These are phyloP conservation scores for Megaustenia siamemsis DNA, from an alignment of 2,888 invertebrate species.

Conservation along the genomic window DNA sequence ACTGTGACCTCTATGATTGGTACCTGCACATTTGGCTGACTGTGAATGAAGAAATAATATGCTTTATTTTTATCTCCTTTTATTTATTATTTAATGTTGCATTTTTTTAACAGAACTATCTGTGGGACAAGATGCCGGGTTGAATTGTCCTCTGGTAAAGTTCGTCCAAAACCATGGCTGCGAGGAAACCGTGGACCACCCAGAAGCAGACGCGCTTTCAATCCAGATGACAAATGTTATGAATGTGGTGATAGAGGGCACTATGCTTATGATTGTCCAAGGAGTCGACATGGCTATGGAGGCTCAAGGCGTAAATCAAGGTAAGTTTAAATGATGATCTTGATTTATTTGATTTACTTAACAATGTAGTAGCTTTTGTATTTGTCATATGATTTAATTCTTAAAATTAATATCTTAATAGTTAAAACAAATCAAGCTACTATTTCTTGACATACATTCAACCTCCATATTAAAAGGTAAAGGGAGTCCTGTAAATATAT, in stretches of 20 bases:
- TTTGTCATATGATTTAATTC: background rate
- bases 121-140: conserved; percentile 94
- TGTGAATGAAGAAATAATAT: too few species aligned
- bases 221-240: conserved; percentile 95
- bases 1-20: too few species aligned
- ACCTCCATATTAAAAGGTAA: too few species aligned
- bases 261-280: conserved; percentile 91
- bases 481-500: too few species aligned
- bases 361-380: background rate
- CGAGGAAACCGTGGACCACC: conserved; percentile 66
- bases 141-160: conserved; percentile 93
- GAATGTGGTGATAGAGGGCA: conserved; percentile 96
- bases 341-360: background rate
- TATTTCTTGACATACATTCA: background rate
- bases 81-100: too few species aligned
- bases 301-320: conserved; percentile 54
- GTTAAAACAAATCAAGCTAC: background rate
- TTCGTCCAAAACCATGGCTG: conserved; percentile 76
- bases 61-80: too few species aligned
- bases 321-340: background rate
- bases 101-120: conserved; percentile 80
- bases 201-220: conserved; percentile 84
- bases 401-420: background rate
- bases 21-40: too few species aligned
- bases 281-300: conserved; percentile 55